phyloP scores from a whole-genome alignment of 1,140 invertebrate species.

The Aphidius ervi region DNA sequence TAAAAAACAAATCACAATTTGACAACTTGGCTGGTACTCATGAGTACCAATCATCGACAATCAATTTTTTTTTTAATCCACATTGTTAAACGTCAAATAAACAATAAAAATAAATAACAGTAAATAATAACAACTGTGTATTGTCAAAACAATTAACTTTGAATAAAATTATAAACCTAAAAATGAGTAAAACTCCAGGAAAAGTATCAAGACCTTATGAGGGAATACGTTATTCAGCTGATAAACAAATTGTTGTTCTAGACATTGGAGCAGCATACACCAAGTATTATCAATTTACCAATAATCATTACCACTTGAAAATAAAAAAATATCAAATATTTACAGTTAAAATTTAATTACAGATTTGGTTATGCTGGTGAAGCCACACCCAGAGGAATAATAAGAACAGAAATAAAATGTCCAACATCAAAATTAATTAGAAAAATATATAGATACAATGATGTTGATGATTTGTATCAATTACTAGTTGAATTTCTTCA shows the following conservation, averaged over 20 bases:
- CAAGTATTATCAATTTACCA: conserved; percentile 63
- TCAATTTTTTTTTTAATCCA: no score
- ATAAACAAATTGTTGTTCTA: conserved; percentile 83
- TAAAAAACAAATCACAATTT: no score
- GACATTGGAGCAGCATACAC: conserved; percentile 91
- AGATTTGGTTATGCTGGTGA: conserved; percentile 92
- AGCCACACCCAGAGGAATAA: conserved; percentile 78
- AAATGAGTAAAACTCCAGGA: conserved; percentile 7
- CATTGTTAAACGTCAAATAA: no score
- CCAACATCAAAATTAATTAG: conserved; percentile 60
- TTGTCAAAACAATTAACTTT: background rate
- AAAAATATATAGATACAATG: conserved; percentile 68
- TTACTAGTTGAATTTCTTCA: conserved; percentile 87
- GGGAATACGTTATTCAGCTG: conserved; percentile 69
- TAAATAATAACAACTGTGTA: no score
- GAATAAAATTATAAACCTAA: background rate
- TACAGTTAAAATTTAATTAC: conserved; percentile 14
- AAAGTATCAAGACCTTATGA: conserved; percentile 70
- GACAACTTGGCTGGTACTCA: no score
- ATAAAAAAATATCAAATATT: conserved; percentile 12
- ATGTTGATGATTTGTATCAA: conserved; percentile 76
- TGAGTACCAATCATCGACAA: no score
- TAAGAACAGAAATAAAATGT: conserved; percentile 73
- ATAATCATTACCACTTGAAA: conserved; percentile 9
- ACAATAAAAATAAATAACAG: no score